Conservation (phyloP, 2,113 vertebrate genomes). For the Aptenodytes patagonicus region DNA sequence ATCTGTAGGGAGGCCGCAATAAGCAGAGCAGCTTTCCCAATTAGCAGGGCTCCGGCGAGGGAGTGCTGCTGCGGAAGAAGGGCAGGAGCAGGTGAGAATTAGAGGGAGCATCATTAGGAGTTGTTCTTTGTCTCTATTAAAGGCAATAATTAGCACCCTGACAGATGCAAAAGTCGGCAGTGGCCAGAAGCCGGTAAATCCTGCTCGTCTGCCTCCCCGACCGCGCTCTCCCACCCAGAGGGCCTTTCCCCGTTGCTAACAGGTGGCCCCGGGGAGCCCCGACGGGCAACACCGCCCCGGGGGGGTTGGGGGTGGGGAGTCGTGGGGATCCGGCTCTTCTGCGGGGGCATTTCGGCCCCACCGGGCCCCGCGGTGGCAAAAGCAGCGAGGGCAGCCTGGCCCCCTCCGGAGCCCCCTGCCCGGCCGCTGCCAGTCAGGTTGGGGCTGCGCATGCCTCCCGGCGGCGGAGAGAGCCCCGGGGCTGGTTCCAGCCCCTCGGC, state of each 20-base stretch:
- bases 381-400: not conserved
- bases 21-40: conserved; percentile 53
- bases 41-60: conserved; percentile 32
- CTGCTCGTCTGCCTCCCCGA: not conserved
- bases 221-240: not conserved
- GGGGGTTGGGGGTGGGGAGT: too few species aligned
- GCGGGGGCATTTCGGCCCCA: not conserved
- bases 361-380: not conserved
- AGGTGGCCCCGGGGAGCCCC: conserved; percentile 31
- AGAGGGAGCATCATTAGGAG: conserved; percentile 65
- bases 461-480: too few species aligned
- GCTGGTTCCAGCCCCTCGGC: too few species aligned
- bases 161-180: conserved; percentile 65
- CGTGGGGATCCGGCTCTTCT: not conserved
- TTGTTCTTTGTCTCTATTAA: conserved; percentile 65
- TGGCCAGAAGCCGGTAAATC: not conserved
- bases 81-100: conserved; percentile 68
- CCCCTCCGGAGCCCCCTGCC: not conserved
- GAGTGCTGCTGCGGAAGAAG: conserved; percentile 6
- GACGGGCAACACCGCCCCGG: not conserved
- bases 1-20: not conserved
- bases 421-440: rapidly evolving
- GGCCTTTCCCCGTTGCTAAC: not conserved
- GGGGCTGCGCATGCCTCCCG: not conserved
- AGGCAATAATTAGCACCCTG: conserved; percentile 67